Conservation (phyloP, 35 echinoderm and acorn worm genomes). For the Amphiura filiformis region DNA sequence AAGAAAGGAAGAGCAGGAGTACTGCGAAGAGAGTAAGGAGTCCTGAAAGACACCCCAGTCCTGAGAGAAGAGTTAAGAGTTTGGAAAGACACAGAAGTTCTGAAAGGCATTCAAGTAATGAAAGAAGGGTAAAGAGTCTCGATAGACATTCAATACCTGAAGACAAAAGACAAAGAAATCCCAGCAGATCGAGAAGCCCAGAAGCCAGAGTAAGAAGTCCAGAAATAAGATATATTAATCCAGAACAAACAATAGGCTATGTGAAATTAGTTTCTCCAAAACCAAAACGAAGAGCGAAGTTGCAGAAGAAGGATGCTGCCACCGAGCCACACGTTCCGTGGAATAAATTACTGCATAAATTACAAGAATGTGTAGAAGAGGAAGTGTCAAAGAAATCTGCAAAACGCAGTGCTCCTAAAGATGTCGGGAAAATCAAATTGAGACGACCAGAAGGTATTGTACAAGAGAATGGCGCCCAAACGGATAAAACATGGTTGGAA, state of each 20-base stretch:
- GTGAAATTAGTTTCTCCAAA: background rate
- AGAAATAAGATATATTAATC: background rate
- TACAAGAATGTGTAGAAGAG: slow-evolving; percentile 1
- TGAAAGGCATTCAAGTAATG: background rate
- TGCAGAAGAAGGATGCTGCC: background rate
- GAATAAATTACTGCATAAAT: background rate
- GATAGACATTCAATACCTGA: background rate
- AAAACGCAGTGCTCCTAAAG: background rate
- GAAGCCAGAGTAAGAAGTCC: background rate
- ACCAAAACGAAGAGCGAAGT: background rate
- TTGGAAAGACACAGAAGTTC: background rate
- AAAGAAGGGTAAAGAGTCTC: background rate
- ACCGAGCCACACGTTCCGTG: background rate
- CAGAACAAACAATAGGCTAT: background rate
- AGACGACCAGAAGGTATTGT: background rate
- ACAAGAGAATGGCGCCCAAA: slow-evolving; percentile 13
- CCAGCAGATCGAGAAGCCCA: background rate
- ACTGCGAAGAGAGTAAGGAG: background rate
- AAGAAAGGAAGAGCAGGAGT: background rate
- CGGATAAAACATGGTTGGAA: slow-evolving; percentile 14
- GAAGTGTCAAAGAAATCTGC: background rate
- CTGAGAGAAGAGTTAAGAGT: background rate
- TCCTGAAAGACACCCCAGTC: background rate
- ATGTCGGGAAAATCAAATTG: background rate
- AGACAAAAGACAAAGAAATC: background rate